phyloP scores from a whole-genome alignment of 1,140 invertebrate species.

The Hypothenemus hampei region DNA sequence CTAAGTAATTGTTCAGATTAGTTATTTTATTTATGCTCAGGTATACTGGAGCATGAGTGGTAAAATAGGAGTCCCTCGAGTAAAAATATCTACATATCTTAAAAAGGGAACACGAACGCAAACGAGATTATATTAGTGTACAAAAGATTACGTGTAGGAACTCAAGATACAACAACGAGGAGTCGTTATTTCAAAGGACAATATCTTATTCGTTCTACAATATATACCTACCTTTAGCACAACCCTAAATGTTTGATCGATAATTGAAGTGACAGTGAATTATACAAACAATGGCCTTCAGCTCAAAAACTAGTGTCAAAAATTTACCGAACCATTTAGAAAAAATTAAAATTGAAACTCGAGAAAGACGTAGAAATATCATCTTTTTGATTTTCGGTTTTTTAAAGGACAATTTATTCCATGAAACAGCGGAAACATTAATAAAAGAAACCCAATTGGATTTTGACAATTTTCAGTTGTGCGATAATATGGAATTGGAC shows the following conservation, averaged over 20 bases:
- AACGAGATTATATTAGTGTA: no score
- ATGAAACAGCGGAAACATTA: slow-evolving; percentile 57
- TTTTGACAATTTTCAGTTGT: slow-evolving; percentile 64
- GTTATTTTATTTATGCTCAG: no score
- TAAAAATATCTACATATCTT: no score
- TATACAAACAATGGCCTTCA: neutral
- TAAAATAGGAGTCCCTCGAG: no score
- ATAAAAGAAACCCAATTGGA: slow-evolving; percentile 64
- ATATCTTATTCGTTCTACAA: no score
- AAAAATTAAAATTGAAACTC: slow-evolving; percentile 57
- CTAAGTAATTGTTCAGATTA: no score
- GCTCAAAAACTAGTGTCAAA: neutral
- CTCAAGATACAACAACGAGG: no score
- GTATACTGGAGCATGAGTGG: no score
- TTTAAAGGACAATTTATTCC: slow-evolving; percentile 67
- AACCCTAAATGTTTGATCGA: neutral
- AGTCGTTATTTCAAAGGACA: no score
- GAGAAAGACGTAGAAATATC: slow-evolving; percentile 65
- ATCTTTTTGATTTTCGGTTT: slow-evolving; percentile 74
- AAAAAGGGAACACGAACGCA: no score
- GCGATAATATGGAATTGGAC: slow-evolving; percentile 87
- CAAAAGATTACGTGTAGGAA: no score
- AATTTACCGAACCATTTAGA: slow-evolving; percentile 33
- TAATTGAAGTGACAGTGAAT: neutral
- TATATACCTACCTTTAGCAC: no score